Conservation (phyloP, 2,113 vertebrate species). For the Clupea harengus region DNA sequence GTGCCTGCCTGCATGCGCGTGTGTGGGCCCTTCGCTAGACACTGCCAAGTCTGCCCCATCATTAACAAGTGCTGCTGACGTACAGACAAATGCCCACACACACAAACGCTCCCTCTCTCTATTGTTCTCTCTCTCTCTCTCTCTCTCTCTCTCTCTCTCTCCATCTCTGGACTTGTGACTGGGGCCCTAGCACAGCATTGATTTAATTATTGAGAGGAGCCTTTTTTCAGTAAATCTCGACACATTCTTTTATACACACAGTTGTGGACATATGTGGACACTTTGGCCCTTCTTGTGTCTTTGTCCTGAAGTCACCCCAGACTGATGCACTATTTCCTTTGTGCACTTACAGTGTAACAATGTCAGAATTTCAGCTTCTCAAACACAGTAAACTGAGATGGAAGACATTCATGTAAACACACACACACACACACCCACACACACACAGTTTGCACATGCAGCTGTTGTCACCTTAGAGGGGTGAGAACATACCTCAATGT, state of each 20-base stretch:
- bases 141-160: conserved; percentile 4
- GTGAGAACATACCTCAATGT: background rate
- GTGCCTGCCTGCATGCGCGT: background rate
- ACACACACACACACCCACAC: background rate
- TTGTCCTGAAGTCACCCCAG: too few species aligned
- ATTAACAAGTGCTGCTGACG: background rate
- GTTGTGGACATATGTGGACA: background rate
- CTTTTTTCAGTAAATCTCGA: background rate
- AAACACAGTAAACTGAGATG: too few species aligned
- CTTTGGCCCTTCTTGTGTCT: background rate
- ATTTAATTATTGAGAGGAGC: too few species aligned
- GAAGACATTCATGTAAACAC: background rate
- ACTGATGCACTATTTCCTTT: background rate
- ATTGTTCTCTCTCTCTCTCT: background rate
- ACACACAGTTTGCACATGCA: background rate
- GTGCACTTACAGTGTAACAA: too few species aligned
- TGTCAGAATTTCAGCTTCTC: too few species aligned
- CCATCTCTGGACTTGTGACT: background rate
- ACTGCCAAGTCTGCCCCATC: conserved; percentile 6
- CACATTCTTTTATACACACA: background rate
- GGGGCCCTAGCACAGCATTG: too few species aligned
- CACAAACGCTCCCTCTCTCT: background rate
- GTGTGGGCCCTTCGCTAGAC: background rate
- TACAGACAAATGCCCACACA: background rate
- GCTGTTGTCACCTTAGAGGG: conserved; percentile 3